Conservation (phyloP, 1,140 invertebrate species). For the Episyrphus balteatus region DNA sequence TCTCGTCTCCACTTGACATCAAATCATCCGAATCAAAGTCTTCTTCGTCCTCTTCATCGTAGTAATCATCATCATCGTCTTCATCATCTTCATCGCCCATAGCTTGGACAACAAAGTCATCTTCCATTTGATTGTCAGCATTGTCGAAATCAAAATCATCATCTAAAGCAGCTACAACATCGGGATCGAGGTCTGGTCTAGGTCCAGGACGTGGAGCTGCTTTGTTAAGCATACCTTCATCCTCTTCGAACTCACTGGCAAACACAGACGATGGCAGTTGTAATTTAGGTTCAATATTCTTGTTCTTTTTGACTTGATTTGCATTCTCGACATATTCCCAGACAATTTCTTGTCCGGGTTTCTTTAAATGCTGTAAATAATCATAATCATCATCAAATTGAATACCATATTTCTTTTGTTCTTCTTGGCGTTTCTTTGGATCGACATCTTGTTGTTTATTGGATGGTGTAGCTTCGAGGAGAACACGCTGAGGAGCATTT, state of each 20-base stretch:
- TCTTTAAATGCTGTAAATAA: conserved; percentile 85
- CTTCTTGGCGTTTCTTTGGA: conserved; percentile 52
- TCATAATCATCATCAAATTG: conserved; percentile 94
- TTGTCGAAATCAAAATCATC: conserved; percentile 82
- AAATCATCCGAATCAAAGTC: conserved; percentile 32
- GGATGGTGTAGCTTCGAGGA: conserved; percentile 41
- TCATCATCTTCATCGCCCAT: conserved; percentile 47
- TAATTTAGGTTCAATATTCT: conserved; percentile 16
- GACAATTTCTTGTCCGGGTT: conserved; percentile 37
- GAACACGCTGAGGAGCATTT: conserved; percentile 73
- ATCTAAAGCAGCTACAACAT: conserved; percentile 85
- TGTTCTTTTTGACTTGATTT: conserved; percentile 23
- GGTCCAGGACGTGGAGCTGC: conserved; percentile 66
- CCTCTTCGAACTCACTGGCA: conserved; percentile 77
- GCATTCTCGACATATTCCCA: conserved; percentile 35
- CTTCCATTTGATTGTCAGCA: conserved; percentile 75
- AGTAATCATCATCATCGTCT: conserved; percentile 39
- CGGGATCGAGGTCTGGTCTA: conserved; percentile 78
- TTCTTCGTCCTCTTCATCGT: conserved; percentile 29
- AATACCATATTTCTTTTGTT: conserved; percentile 84
- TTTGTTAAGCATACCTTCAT: conserved; percentile 80
- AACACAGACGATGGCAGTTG: conserved; percentile 82
- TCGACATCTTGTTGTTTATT: conserved; percentile 25
- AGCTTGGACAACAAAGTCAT: conserved; percentile 78
- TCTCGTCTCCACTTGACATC: conserved; percentile 37